Evolutionary conservation across 2,888 invertebrate genomes (phyloP), one percentile per base, ranked within the genome.

Genomic region (Panorpa germanica): DNA sequence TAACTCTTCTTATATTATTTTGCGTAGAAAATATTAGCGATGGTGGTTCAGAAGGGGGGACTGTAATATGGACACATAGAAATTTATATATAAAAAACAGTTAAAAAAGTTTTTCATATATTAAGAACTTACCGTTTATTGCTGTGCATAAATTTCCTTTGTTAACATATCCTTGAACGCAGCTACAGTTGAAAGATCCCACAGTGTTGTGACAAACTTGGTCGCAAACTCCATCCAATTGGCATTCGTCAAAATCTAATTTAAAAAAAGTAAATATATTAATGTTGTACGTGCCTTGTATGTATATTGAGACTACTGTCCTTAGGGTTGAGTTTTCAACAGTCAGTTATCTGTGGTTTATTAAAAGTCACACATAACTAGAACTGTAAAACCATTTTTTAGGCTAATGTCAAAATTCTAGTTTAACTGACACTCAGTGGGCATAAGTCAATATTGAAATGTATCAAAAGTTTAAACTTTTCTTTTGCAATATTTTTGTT

Each of bases 191-290:
- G 54, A 60, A 81, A 19, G 71, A 69, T 36, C 73, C 71, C 15
- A 55, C 51, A 10, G 65, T 64, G 55, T 80, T 78, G 42, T 42
- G 57, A 52, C 82, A 83, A 21, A 58, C 46, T 54, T 83, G 83
- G 47, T 78, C 70, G 53, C 82, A 83, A 28, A 65, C 52, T 24
- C 66, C 72, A 38, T 73, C 70, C 39, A 65, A 53, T 39, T 54
- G 50, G 55, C 86, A 86, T 55, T 85, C 82, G 55, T 85, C 65
- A 38, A 70, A 66, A 54, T 85, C 83, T 71, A 52, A 31, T 42
- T 39, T 31, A 29, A 14, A 4, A 9, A 25, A 17, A 25, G 11
- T 24, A 29, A n/a, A 28, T 16, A 11, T 13, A 14, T 33, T 9
- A 25, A 29, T 9, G n/a, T 30, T 13, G 13, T 28, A 20, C 13